phyloP scores from a whole-genome alignment of 2,797 vertebrate species.

The Pelochelys cantorii region DNA sequence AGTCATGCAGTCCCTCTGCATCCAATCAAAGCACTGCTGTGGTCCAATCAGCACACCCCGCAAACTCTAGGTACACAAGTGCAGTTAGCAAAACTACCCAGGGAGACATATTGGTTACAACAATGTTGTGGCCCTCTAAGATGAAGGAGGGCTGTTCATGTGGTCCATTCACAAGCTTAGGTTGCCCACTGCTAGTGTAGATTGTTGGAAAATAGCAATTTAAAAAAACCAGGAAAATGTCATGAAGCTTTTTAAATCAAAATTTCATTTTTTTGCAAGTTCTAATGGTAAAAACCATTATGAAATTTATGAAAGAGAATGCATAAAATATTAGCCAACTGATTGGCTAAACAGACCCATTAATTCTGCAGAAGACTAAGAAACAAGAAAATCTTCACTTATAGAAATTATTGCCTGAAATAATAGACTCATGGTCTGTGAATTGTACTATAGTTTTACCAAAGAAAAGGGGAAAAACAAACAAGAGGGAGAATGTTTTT shows the following conservation, averaged over 20 bases:
- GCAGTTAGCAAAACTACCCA: no score
- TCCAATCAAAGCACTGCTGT: no score
- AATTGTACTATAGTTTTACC: constrained; percentile 7
- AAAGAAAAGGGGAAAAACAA: constrained; percentile 1
- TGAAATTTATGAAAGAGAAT: background rate
- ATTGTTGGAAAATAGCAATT: background rate
- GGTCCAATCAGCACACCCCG: no score
- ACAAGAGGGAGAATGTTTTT: constrained; percentile 17
- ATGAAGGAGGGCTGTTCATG: no score
- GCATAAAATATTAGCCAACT: constrained; percentile 46
- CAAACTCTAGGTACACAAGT: no score
- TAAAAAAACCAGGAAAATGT: background rate
- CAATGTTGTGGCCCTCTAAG: no score
- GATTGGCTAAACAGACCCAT: constrained; percentile 25
- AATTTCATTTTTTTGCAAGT: background rate
- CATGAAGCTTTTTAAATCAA: background rate
- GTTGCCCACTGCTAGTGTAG: background rate
- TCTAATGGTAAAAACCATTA: background rate
- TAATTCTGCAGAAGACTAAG: constrained; percentile 40
- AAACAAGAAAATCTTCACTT: constrained; percentile 38
- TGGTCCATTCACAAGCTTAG: no score
- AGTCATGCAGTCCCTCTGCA: no score
- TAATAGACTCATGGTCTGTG: constrained; percentile 26
- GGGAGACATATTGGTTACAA: no score
- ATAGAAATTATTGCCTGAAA: background rate